A percentile compares a stretch with the other conserved stretches of the same genome.
Evolutionary conservation across 2,797 vertebrate species (phyloP).

Genomic region (Alectoris magna): DNA sequence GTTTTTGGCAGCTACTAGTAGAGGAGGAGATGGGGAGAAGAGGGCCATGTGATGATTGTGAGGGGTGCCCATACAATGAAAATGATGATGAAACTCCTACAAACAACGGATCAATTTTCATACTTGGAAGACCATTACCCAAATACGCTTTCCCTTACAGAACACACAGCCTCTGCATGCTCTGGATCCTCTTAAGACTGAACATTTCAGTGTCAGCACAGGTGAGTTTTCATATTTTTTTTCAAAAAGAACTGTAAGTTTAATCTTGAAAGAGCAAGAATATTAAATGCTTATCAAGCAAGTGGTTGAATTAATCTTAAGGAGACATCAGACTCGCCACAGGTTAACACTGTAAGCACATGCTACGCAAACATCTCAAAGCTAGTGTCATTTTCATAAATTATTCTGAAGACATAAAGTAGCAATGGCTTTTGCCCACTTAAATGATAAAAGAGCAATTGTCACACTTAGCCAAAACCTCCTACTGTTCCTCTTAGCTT

Average conservation of each 20-base stretch:
- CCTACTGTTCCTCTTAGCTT: not conserved
- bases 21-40: not conserved
- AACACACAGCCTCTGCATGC: rapidly evolving
- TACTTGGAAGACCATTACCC: not conserved
- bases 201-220: not conserved
- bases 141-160: not conserved
- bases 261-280: not conserved
- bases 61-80: not conserved
- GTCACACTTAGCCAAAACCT: not conserved
- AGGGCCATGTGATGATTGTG: not conserved
- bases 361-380: not conserved
- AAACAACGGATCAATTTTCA: not conserved
- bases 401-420: not conserved
- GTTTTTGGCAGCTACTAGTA: not conserved
- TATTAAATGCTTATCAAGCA: not conserved
- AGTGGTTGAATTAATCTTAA: not conserved
- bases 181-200: not conserved
- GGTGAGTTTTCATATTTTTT: not conserved
- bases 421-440: not conserved
- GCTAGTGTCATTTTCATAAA: not conserved
- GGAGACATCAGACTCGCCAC: not conserved
- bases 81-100: not conserved
- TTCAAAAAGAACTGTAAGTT: not conserved
- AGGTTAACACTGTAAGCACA: not conserved
- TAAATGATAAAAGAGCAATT: not conserved